Evolutionary conservation across 2,797 vertebrate species (phyloP), one percentile per base, ranked within the genome.

Genomic region (Bryconaethiops microstoma): DNA sequence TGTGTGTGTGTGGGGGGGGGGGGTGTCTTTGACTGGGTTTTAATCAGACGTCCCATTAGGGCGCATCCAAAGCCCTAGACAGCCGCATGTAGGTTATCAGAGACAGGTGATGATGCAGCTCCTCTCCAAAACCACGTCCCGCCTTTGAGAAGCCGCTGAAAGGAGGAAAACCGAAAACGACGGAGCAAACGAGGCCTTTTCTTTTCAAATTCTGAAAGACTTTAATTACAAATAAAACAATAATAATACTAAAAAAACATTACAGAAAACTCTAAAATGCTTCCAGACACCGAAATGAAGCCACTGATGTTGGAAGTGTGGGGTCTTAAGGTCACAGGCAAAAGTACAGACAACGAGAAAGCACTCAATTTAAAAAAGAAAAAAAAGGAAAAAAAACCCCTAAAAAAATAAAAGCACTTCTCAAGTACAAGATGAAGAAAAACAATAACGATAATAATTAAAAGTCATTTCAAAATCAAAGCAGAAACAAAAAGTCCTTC

Each of bases 161-260:
- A 25, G 21, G 59, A 25, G 59, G 4, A 62, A 62, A 71, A 48
- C 55, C n/a, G 23, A n/a, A n/a, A n/a, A n/a, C 59, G 48, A n/a
- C 64, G 21, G 54, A 80, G 74, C 40, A 80, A 42, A 68, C 63
- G 42, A 79, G 50, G 67, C 74, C 39, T 57, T 69, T 42, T 23
- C 48, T 40, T 73, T 71, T 54, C 6, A 70, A 81, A 81, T 77
- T 77, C 35, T 13, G 35, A 75, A 81, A 84, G 79, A 85, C 79
- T 87, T 87, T 87, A 85, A 87, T 85, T 83, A 83, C 72, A 82
- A 87, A 83, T 77, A 60, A 82, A 87, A 85, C 73, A 65, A 68
- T 40, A 23, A 67, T 14, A 79, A 72, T 23, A 71, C 54, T 35
- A 84, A 76, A 67, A 83, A 70, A 65, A 72, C 67, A 74, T 72